Percentiles rank a stretch among this genome's conserved stretches.
Conservation (phyloP, 2,888 invertebrate genomes). For the Leptarthrus brevirostris region DNA sequence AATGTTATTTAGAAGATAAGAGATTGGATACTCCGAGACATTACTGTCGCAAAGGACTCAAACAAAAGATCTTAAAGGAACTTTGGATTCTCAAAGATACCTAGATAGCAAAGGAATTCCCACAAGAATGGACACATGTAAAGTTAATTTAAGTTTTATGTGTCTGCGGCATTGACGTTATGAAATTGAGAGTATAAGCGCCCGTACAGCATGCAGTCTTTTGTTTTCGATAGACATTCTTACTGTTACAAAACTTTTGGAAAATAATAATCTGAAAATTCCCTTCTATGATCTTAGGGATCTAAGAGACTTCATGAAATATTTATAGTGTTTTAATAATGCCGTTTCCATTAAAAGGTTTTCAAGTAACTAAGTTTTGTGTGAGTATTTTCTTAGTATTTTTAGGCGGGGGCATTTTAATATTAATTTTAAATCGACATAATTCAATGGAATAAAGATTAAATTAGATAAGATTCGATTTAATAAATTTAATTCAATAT, state of each 20-base stretch:
- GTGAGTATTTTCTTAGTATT: no score
- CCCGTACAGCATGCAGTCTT: neutral
- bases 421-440: no score
- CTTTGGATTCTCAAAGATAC: conserved; percentile 8
- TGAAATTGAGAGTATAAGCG: neutral
- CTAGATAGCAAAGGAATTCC: conserved; percentile 25
- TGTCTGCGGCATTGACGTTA: neutral
- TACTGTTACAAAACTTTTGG: neutral
- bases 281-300: neutral
- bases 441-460: no score
- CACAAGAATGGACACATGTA: conserved; percentile 36
- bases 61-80: conserved; percentile 1
- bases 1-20: conserved; percentile 42
- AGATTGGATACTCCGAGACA: neutral
- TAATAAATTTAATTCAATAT: no score
- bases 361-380: no score
- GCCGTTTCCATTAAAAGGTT: no score
- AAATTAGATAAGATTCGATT: no score
- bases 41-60: conserved; percentile 10
- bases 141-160: conserved; percentile 23
- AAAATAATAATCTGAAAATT: neutral
- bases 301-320: no score
- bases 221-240: neutral
- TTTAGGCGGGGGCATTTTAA: no score
- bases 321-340: no score